Base-by-base conservation (phyloP, 2,888 invertebrate genomes). In the Drosophila mulleri region DNA sequence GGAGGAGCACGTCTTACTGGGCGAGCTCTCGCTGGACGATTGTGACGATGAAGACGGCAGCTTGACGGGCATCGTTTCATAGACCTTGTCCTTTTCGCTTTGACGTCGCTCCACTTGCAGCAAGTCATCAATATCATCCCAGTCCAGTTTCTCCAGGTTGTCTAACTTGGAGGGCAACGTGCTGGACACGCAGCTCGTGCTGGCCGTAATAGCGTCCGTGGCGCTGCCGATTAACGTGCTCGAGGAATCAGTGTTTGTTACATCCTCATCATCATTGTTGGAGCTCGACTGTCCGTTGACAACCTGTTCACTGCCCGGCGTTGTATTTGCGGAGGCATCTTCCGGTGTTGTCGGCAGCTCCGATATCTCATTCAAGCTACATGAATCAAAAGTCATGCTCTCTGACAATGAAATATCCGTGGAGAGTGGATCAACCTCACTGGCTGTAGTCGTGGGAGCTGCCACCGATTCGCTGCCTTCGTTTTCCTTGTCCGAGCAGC, bases 41-140 rank as follows among this genome's bases (percentile, higher is more conserved):
- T 94, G 94, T 14, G 95, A 95, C 20, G 90, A 90, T 54, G 95
- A 92, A 53, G 95, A 93, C 70, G 94, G 94, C 57, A 94, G 93
- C 67, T 92, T 92, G 0, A 89, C 86, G 0, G 96, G 96, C 95
- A 96, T 95, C 20, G 96, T 96, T 92, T 95, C 95, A 91, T 96
- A 96, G 37, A 95, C 91, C 89, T 95, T 95, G 52, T 95, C 95
- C 60, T 94, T 93, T 52, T 95, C 94, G 72, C 94, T 95, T 18
- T 94, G 92, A 83, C 94, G 94, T 44, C 95, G 93, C 90, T 96
- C 96, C 3, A 96, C 95, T 92, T 95, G 95, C 69, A 96, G 92
- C 39, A 96, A 91, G 80, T 96, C 95, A 88, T 96, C 96, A 44
- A 96, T 92, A 88, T 96, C 96, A 90, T 96, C 96, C 95, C 96